Conservation (phyloP, 1,140 invertebrate genomes). For the Dreissena polymorpha region DNA sequence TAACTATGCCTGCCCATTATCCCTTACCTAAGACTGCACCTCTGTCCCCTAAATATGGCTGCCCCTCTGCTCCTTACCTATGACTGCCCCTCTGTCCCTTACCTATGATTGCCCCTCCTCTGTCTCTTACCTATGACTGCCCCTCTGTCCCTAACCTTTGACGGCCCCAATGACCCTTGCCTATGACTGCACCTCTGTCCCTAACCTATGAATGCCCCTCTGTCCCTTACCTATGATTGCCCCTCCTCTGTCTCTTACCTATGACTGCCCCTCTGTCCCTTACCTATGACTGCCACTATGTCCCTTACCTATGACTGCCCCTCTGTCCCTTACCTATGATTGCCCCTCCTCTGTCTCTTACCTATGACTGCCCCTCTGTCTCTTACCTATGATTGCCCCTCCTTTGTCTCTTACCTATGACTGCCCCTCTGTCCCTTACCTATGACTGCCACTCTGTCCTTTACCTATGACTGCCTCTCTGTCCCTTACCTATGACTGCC, state of each 20-base stretch:
- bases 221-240: constrained; percentile 69
- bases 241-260: constrained; percentile 64
- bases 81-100: constrained; percentile 65
- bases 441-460: too few relatives aligned
- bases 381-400: too few relatives aligned
- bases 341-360: constrained; percentile 48
- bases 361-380: constrained; percentile 72
- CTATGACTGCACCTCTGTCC: constrained; percentile 70
- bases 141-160: constrained; percentile 65
- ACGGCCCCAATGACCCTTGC: constrained; percentile 56
- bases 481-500: constrained; percentile 62
- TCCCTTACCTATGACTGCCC: constrained; percentile 71
- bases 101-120: too few relatives aligned
- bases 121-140: constrained; percentile 69
- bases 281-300: too few relatives aligned
- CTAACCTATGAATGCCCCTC: too few relatives aligned
- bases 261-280: constrained; percentile 67
- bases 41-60: too few relatives aligned
- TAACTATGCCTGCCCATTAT: too few relatives aligned
- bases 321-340: too few relatives aligned
- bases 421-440: constrained; percentile 65
- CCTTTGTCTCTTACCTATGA: constrained; percentile 64
- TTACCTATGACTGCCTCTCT: constrained; percentile 73
- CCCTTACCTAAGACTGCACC: constrained; percentile 72
- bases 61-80: constrained; percentile 64